phyloP scores from a whole-genome alignment of 2,888 invertebrate species.

The Xestia ashworthii region DNA sequence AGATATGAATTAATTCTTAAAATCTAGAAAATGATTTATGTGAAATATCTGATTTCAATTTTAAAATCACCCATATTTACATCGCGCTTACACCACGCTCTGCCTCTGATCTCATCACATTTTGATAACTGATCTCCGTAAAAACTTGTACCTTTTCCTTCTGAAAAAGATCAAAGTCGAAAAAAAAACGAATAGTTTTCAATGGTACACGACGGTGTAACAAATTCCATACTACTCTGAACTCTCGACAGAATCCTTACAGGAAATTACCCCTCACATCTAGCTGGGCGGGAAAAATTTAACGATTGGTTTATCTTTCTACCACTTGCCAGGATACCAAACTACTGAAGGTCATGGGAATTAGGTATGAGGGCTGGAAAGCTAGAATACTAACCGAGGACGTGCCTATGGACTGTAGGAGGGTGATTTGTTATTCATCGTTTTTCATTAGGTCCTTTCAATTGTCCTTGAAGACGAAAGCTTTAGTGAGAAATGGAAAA shows the following conservation, averaged over 20 bases:
- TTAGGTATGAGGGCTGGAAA: slow-evolving; percentile 15
- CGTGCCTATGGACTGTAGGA: background rate
- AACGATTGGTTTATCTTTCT: slow-evolving; percentile 67
- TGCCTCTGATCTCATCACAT: background rate
- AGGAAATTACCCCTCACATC: slow-evolving; percentile 72
- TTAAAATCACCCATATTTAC: no score
- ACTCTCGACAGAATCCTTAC: slow-evolving; percentile 61
- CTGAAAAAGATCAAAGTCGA: background rate
- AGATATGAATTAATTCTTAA: no score
- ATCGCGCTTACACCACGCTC: no score
- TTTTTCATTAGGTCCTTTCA: slow-evolving; percentile 9
- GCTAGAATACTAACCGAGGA: slow-evolving; percentile 13
- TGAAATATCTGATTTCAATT: no score
- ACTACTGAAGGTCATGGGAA: slow-evolving; percentile 48
- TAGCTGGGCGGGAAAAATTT: slow-evolving; percentile 66
- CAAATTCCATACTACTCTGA: slow-evolving; percentile 21
- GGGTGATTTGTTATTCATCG: slow-evolving; percentile 16
- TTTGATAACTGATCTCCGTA: background rate
- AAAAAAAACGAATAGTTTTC: background rate
- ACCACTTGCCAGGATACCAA: slow-evolving; percentile 47
- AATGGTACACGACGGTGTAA: slow-evolving; percentile 59
- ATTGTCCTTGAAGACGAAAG: background rate
- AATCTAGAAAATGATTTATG: no score
- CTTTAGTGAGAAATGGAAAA: no score
- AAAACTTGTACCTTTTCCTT: background rate